phyloP scores from a whole-genome alignment of 2,113 vertebrate species.

The Lasiurus cinereus region DNA sequence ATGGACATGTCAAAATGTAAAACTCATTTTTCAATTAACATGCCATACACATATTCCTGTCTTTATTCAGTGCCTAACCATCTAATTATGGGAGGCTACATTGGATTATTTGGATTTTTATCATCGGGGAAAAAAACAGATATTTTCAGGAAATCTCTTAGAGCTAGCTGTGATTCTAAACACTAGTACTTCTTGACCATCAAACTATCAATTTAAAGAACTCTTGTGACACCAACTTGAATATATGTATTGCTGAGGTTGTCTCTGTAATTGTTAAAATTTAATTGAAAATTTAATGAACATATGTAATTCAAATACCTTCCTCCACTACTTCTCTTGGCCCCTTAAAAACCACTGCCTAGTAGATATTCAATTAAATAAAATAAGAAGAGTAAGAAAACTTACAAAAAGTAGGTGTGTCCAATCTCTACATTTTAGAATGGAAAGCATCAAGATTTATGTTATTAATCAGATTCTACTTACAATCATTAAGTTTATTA shows the following conservation, averaged over 20 bases:
- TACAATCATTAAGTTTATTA: background rate
- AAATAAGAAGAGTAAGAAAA: background rate
- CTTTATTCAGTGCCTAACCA: background rate
- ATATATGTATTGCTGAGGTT: background rate
- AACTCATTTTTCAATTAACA: background rate
- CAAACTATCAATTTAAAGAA: constrained; percentile 5
- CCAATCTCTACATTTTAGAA: constrained; percentile 8
- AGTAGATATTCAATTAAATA: background rate
- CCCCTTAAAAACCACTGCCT: background rate
- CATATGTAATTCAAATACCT: background rate
- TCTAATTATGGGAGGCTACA: background rate
- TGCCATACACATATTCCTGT: background rate
- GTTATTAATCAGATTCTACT: constrained; percentile 2
- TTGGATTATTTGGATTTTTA: background rate
- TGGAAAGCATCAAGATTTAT: background rate
- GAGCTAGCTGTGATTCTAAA: background rate
- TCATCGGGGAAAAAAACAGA: background rate
- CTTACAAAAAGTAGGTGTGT: background rate
- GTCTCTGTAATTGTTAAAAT: background rate
- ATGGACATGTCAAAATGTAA: background rate
- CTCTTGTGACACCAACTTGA: background rate
- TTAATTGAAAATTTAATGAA: background rate
- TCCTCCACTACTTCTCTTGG: background rate
- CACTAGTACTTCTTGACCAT: background rate
- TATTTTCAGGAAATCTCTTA: background rate